Evolutionary conservation across 2,797 vertebrate species (phyloP).

Genomic region (Sebastes goodei): DNA sequence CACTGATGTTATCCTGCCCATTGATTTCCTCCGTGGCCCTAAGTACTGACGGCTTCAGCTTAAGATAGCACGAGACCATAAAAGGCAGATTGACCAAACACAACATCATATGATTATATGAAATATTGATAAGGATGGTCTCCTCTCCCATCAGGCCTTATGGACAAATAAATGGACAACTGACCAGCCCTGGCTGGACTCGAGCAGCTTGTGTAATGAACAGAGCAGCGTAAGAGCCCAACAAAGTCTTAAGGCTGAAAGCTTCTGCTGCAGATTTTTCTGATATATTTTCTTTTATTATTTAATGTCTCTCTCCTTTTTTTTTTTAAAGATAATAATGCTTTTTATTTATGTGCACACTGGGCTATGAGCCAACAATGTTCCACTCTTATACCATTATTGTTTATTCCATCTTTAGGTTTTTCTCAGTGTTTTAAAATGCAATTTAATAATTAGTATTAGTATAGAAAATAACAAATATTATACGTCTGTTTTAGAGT

Average conservation of each 20-base stretch:
- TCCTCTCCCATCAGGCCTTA: conserved; percentile 72
- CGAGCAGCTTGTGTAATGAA: conserved; percentile 37
- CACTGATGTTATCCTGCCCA: conserved; percentile 77
- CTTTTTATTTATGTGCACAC: neutral
- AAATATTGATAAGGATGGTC: conserved; percentile 81
- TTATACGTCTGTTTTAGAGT: neutral
- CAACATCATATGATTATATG: conserved; percentile 77
- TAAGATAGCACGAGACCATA: conserved; percentile 76
- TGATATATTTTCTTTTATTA: neutral
- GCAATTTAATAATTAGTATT: neutral
- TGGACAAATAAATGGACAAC: conserved; percentile 72
- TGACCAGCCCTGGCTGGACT: conserved; percentile 60
- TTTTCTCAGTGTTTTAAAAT: neutral
- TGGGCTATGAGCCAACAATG: neutral
- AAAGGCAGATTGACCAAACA: conserved; percentile 77
- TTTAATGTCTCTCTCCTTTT: neutral
- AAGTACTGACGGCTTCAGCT: conserved; percentile 77
- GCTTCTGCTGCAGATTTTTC: conserved; percentile 4
- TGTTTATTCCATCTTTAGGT: neutral
- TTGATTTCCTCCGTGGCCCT: conserved; percentile 77
- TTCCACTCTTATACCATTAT: neutral
- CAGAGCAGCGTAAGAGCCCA: conserved; percentile 13
- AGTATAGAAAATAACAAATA: neutral
- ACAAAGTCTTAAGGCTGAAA: conserved; percentile 28
- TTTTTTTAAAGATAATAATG: neutral